phyloP scores from a whole-genome alignment of 2,888 invertebrate species.

The Phaonia tiefii region DNA sequence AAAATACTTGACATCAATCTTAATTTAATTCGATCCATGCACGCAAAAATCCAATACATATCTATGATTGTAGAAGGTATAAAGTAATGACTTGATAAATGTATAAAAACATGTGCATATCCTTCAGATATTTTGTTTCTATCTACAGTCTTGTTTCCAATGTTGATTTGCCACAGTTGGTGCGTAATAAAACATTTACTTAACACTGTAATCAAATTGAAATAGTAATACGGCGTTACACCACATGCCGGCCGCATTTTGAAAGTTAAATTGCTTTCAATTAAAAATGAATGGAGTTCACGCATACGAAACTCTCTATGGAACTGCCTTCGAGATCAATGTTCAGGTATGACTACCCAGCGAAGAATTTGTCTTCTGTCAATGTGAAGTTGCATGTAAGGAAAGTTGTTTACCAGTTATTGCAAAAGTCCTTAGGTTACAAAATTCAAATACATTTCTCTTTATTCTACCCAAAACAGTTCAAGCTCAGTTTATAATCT shows the following conservation, averaged over 20 bases:
- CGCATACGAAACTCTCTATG: constrained; percentile 48
- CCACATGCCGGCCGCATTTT: constrained; percentile 50
- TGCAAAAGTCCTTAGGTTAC: not conserved
- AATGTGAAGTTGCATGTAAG: too few relatives aligned
- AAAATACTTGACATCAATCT: constrained; percentile 52
- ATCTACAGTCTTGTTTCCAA: constrained; percentile 57
- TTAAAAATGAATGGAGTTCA: constrained; percentile 73
- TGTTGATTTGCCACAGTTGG: constrained; percentile 42
- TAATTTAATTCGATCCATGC: constrained; percentile 45
- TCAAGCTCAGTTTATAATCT: too few relatives aligned
- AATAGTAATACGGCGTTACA: constrained; percentile 5
- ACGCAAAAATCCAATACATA: constrained; percentile 58
- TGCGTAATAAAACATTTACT: constrained; percentile 59
- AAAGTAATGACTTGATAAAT: not conserved
- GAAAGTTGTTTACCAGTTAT: not conserved
- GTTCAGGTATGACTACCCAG: constrained; percentile 11
- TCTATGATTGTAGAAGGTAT: not conserved
- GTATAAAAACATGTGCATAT: constrained; percentile 1
- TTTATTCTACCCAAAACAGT: too few relatives aligned
- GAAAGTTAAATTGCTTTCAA: constrained; percentile 79
- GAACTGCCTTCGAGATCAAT: constrained; percentile 28
- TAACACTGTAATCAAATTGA: constrained; percentile 49
- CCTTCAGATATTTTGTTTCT: constrained; percentile 35
- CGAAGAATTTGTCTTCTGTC: constrained; percentile 1
- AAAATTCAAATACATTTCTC: too few relatives aligned